Evolutionary conservation across 2,113 vertebrate genomes (phyloP).

Genomic region (Daubentonia madagascariensis): DNA sequence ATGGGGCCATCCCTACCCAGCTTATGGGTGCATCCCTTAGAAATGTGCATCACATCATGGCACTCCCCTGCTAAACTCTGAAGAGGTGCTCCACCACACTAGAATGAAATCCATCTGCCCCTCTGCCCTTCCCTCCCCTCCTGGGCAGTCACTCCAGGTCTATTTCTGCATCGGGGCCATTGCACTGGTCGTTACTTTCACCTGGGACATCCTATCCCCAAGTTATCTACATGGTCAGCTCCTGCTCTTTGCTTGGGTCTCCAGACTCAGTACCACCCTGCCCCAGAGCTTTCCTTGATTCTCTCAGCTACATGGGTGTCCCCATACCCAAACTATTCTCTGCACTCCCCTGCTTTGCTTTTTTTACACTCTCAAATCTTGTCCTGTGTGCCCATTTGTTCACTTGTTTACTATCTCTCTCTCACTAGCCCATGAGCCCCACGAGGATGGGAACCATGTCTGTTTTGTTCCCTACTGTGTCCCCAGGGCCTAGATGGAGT

Average conservation of each 20-base stretch:
- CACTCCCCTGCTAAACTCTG: background rate
- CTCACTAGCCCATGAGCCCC: background rate
- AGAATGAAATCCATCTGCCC: background rate
- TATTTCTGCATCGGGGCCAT: background rate
- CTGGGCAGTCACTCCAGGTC: background rate
- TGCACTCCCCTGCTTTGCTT: background rate
- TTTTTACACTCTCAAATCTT: background rate
- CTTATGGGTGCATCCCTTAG: background rate
- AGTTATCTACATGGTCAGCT: background rate
- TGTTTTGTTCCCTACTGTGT: background rate
- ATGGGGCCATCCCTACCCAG: background rate
- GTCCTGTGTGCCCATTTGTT: background rate
- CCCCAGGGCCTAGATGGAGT: background rate
- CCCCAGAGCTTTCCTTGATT: background rate
- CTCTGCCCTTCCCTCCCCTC: background rate
- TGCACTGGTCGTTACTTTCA: background rate
- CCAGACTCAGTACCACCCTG: background rate
- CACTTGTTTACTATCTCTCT: background rate
- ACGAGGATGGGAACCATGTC: rapidly evolving
- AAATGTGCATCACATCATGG: background rate
- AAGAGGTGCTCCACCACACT: background rate
- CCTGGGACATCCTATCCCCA: background rate
- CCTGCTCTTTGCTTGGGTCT: background rate
- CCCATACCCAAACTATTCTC: background rate
- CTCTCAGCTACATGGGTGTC: background rate